Conservation (phyloP, 2,113 vertebrate species). For the Cervus canadensis region DNA sequence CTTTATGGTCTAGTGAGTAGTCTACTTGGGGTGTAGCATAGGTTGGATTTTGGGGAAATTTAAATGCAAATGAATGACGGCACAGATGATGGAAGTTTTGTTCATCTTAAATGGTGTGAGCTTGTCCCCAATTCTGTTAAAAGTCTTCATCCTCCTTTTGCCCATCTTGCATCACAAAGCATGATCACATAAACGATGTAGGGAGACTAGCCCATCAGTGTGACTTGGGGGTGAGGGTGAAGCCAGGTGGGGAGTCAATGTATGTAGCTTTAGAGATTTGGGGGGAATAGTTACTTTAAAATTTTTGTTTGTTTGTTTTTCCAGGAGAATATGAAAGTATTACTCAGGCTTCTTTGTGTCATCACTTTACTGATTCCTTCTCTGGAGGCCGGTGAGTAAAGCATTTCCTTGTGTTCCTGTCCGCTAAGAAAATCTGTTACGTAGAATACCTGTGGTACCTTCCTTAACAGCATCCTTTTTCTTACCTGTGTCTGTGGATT, state of each 20-base stretch:
- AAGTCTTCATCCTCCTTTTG: neutral
- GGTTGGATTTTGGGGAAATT: neutral
- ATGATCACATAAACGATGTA: neutral
- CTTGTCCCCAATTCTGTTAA: neutral
- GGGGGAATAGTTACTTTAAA: neutral
- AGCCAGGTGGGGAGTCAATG: too few relatives aligned
- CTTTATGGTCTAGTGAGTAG: neutral
- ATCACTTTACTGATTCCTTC: conserved; percentile 59
- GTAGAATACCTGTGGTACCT: neutral
- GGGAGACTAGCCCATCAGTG: neutral
- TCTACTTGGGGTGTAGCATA: neutral
- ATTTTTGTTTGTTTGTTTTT: conserved; percentile 16
- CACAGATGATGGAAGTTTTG: neutral
- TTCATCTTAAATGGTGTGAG: neutral
- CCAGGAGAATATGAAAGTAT: conserved; percentile 77
- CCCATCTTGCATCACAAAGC: neutral
- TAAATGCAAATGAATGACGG: neutral
- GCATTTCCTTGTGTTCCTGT: neutral
- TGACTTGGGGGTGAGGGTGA: neutral
- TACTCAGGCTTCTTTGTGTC: conserved; percentile 53
- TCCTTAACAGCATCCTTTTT: neutral
- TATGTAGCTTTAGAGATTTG: neutral
- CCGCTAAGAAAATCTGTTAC: neutral
- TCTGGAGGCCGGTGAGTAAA: conserved; percentile 77
- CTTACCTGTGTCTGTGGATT: neutral